These are phyloP conservation scores for Lagodon rhomboides DNA, from an alignment of 2,797 vertebrate species.

Conservation along the genomic window DNA sequence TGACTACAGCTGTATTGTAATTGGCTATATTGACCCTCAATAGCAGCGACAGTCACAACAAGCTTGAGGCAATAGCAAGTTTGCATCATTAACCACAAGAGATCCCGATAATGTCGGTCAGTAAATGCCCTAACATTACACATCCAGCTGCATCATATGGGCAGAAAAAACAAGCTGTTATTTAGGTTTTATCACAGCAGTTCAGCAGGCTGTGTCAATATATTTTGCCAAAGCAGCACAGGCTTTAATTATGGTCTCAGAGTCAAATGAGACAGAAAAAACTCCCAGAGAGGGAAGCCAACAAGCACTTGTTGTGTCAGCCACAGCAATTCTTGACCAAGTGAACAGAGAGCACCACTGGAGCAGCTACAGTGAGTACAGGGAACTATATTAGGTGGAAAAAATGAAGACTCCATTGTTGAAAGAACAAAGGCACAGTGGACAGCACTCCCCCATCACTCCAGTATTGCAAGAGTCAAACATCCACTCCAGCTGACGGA, in stretches of 20 bases:
- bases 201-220: background rate
- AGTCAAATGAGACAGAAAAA: background rate
- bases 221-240: background rate
- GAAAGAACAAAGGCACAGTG: constrained; percentile 5
- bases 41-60: background rate
- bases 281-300: background rate
- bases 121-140: background rate
- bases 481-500: constrained; percentile 23
- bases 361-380: background rate
- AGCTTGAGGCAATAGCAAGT: background rate
- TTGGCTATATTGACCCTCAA: background rate
- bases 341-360: background rate
- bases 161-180: background rate
- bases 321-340: background rate
- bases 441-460: background rate
- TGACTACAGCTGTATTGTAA: constrained; percentile 17
- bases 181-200: background rate
- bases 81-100: background rate
- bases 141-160: background rate
- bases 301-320: background rate
- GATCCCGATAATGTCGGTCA: background rate
- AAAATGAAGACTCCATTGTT: background rate
- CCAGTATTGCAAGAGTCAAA: constrained; percentile 14
- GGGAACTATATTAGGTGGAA: background rate
- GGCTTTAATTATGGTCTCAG: background rate